Percentiles rank a stretch among this genome's conserved stretches.
Evolutionary conservation across 2,888 invertebrate species (phyloP).

Genomic region (Tillus elongatus): DNA sequence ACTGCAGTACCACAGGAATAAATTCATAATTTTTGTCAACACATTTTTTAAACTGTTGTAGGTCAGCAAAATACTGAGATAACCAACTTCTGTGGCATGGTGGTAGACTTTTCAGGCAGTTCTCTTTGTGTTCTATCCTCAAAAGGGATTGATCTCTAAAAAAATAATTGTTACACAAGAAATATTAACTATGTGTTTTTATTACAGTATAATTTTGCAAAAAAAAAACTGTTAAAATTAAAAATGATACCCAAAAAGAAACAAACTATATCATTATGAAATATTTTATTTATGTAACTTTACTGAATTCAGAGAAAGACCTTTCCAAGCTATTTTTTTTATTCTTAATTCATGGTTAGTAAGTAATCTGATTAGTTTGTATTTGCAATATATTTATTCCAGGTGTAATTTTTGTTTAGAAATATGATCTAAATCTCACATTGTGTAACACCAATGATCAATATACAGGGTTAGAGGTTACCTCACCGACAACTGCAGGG

Average conservation of each 20-base stretch:
- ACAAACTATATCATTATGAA: conserved; percentile 2
- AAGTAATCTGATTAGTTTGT: too few species aligned
- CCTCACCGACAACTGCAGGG: too few species aligned
- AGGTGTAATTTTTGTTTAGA: too few species aligned
- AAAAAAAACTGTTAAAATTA: too few species aligned
- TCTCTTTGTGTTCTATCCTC: conserved; percentile 67
- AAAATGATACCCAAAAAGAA: too few species aligned
- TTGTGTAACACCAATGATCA: too few species aligned
- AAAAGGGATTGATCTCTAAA: conserved; percentile 66
- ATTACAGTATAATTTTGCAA: background rate
- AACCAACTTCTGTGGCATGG: conserved; percentile 66
- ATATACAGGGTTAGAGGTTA: too few species aligned
- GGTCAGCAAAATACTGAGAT: conserved; percentile 63
- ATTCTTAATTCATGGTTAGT: too few species aligned
- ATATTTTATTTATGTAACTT: background rate
- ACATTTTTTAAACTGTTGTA: conserved; percentile 65
- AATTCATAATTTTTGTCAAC: conserved; percentile 64
- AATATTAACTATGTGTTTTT: conserved; percentile 6
- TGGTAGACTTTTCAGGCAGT: conserved; percentile 64
- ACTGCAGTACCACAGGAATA: conserved; percentile 63
- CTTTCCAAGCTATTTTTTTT: too few species aligned
- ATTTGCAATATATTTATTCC: too few species aligned
- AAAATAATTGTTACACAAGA: conserved; percentile 6
- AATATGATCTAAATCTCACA: too few species aligned
- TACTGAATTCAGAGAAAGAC: too few species aligned